These are phyloP conservation scores for Leucophora obtusa DNA, from an alignment of 2,888 invertebrate genomes.

Conservation along the genomic window DNA sequence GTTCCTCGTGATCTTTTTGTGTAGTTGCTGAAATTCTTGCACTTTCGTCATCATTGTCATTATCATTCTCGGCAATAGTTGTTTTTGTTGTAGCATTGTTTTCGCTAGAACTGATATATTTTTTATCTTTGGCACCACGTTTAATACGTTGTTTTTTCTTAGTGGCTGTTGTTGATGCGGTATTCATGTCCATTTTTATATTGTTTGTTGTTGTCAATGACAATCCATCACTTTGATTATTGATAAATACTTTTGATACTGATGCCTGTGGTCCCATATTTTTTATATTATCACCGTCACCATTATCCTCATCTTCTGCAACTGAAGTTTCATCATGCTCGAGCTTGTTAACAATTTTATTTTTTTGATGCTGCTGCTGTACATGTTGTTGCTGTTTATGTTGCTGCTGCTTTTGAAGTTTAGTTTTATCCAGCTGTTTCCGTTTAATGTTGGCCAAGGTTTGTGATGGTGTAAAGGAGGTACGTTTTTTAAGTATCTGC, in stretches of 20 bases:
- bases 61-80: conserved; percentile 19
- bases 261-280: conserved; percentile 52
- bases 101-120: conserved; percentile 49
- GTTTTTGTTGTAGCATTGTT: conserved; percentile 56
- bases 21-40: conserved; percentile 31
- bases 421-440: conserved; percentile 69
- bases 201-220: conserved; percentile 59
- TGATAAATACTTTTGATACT: conserved; percentile 69
- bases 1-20: conserved; percentile 66
- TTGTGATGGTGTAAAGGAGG: conserved; percentile 77
- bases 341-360: conserved; percentile 47
- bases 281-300: conserved; percentile 46
- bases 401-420: conserved; percentile 62
- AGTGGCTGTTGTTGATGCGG: conserved; percentile 54
- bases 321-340: conserved; percentile 48
- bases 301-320: conserved; percentile 43
- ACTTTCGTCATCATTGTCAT: conserved; percentile 37
- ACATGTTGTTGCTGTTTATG: conserved; percentile 49
- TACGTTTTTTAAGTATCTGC: conserved; percentile 75
- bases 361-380: conserved; percentile 50
- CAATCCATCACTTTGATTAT: conserved; percentile 76
- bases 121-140: conserved; percentile 67
- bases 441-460: conserved; percentile 74
- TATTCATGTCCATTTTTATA: conserved; percentile 46
- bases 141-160: conserved; percentile 69